A percentile compares a stretch with the other conserved stretches of the same genome.
These are phyloP conservation scores for Astur gentilis DNA, from an alignment of 2,113 vertebrate species.

Conservation along the genomic window DNA sequence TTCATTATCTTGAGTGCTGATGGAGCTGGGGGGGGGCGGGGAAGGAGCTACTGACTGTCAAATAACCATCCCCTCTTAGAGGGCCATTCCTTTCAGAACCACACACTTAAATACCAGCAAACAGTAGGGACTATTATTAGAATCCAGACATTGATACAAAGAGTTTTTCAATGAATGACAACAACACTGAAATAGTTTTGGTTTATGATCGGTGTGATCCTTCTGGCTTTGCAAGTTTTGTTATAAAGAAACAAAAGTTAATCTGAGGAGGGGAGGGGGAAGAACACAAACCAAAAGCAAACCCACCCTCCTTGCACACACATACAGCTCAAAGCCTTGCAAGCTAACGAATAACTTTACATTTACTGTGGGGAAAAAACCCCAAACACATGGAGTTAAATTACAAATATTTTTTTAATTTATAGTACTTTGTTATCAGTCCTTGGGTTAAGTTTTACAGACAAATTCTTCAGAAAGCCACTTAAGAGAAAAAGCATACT, in stretches of 20 bases:
- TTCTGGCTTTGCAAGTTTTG: not conserved
- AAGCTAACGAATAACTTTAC: not conserved
- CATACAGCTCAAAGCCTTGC: not conserved
- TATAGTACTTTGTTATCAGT: not conserved
- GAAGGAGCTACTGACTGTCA: not conserved
- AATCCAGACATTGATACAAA: not conserved
- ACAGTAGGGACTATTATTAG: not conserved
- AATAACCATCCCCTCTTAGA: not conserved
- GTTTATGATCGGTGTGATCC: rapidly evolving
- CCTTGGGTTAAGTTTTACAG: not conserved
- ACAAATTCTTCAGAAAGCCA: not conserved
- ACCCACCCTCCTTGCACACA: not conserved
- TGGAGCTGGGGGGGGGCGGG: too few relatives aligned
- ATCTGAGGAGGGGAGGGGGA: not conserved
- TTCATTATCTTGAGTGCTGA: not conserved
- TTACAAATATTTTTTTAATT: not conserved
- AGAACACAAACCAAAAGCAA: not conserved
- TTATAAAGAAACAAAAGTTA: not conserved
- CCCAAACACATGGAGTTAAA: not conserved
- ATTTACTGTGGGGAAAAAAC: not conserved
- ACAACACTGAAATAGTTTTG: not conserved
- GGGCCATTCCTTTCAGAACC: not conserved
- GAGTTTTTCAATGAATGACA: not conserved
- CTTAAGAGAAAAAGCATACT: not conserved
- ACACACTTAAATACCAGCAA: not conserved